Percentiles rank a stretch among this genome's conserved stretches.
Conservation (phyloP, 2,797 vertebrate genomes). For the Crypturellus tataupa region DNA sequence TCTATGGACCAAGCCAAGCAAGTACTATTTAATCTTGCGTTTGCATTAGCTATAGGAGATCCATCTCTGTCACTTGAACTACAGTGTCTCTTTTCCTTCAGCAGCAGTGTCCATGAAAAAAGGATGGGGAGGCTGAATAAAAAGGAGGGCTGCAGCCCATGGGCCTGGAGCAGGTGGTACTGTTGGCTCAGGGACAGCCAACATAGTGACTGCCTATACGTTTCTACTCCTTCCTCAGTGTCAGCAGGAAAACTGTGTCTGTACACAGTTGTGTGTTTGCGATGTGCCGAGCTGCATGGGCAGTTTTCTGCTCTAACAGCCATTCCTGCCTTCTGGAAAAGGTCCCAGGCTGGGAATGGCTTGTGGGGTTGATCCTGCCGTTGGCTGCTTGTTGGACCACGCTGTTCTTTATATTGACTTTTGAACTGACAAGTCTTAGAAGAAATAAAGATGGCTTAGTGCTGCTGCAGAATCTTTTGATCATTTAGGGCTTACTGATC, state of each 20-base stretch:
- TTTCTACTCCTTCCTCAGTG: neutral
- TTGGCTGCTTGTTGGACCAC: accelerated
- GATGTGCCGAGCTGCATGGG: neutral
- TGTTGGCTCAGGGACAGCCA: neutral
- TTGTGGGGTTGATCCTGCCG: neutral
- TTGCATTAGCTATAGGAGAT: neutral
- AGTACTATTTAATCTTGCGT: accelerated
- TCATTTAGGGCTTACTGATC: neutral
- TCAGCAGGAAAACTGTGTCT: neutral
- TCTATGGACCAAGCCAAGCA: neutral
- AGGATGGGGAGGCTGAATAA: neutral
- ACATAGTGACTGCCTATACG: neutral
- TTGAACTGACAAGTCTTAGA: neutral
- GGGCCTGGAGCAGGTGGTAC: neutral
- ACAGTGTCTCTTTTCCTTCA: neutral
- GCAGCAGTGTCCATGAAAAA: neutral
- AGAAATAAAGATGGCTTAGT: neutral
- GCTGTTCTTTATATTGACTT: neutral
- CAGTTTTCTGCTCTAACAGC: neutral
- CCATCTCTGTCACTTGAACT: neutral
- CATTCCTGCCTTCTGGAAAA: neutral
- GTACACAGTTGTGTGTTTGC: neutral
- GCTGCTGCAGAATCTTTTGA: neutral
- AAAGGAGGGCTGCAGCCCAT: neutral
- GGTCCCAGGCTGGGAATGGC: neutral